Percentiles rank a stretch among this genome's conserved stretches.
Evolutionary conservation across 2,113 vertebrate genomes (phyloP).

Genomic region (Microcebus ravelobensis): DNA sequence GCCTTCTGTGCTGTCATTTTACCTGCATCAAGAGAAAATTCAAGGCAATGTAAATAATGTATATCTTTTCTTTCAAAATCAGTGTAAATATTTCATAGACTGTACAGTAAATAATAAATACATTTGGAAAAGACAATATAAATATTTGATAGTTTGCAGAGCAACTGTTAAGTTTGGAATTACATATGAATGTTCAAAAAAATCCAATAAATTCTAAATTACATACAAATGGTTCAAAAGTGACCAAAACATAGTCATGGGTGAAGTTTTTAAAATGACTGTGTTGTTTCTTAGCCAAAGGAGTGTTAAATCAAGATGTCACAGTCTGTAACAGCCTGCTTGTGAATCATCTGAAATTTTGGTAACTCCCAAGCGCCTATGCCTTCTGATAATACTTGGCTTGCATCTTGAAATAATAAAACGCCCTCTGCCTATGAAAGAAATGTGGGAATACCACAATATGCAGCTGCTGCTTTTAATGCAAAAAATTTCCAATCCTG

Average conservation of each 20-base stretch:
- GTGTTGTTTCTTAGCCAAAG: conserved; percentile 24
- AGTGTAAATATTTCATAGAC: conserved; percentile 74
- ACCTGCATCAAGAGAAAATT: conserved; percentile 68
- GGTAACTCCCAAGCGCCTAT: conserved; percentile 49
- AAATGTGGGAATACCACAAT: not conserved
- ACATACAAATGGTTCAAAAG: conserved; percentile 55
- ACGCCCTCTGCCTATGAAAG: not conserved
- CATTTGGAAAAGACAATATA: conserved; percentile 74
- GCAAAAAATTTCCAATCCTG: conserved; percentile 24
- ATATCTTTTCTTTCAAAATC: conserved; percentile 76
- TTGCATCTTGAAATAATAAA: conserved; percentile 70
- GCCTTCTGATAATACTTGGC: conserved; percentile 61
- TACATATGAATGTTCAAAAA: conserved; percentile 51
- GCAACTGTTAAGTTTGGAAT: conserved; percentile 68
- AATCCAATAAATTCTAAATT: conserved; percentile 67
- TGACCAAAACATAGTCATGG: conserved; percentile 36
- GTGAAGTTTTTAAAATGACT: conserved; percentile 22
- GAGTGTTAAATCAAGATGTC: conserved; percentile 72
- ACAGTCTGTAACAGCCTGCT: conserved; percentile 41
- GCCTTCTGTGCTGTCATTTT: conserved; percentile 58
- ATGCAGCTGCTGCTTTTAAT: conserved; percentile 19
- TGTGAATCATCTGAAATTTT: conserved; percentile 69
- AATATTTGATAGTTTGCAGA: conserved; percentile 77
- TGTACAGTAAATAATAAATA: conserved; percentile 78
- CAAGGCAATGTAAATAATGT: conserved; percentile 69